Evolutionary conservation across 2,888 invertebrate species (phyloP), one percentile per base, ranked within the genome.

Genomic region (Phengaris arion): DNA sequence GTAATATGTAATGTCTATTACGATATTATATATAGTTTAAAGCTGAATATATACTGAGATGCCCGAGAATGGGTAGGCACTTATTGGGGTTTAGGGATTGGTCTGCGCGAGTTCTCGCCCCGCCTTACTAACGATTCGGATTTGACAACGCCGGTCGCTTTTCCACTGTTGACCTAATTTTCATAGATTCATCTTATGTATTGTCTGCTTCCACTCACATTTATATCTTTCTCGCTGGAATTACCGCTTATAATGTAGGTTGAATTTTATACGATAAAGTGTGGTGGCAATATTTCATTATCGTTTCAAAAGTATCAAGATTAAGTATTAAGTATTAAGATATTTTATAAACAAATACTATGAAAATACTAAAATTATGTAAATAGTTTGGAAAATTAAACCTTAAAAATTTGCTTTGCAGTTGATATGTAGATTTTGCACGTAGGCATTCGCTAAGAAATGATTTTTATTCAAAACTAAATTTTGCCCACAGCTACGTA

Each of bases 111-210:
- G 79, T 81, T 68, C 80, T 84, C 80, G 88, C 91, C 86, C 88
- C 91, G 90, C 90, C 89, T 86, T 85, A 84, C 83, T 87, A 87
- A 86, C 88, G 87, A 89, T 88, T 87, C 85, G 83, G 83, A 84
- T 88, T 87, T 85, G 84, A 85, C 84, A 83, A 81, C 82, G 83
- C 83, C 80, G 77, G 54, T 68, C 68, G 68, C 72, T 52, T 74
- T 68, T 52, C 68, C 74, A 64, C 54, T n/a, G 54, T 45, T 68
- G 74, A 68, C 74, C 68, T 54, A 52, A 68, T 54, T 74, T 64
- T 74, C 54, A 74, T 68, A 52, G 54, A 35, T 74, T 55, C 64
- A 74, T 57, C 73, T 73, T 55, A 74, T 46, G 55, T 55, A 74
- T 46, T 57, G 74, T 57, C 45, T 15, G 7, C 51, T 35, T 7